Conservation (phyloP, 2,888 invertebrate species). For the Meta bourneti region DNA sequence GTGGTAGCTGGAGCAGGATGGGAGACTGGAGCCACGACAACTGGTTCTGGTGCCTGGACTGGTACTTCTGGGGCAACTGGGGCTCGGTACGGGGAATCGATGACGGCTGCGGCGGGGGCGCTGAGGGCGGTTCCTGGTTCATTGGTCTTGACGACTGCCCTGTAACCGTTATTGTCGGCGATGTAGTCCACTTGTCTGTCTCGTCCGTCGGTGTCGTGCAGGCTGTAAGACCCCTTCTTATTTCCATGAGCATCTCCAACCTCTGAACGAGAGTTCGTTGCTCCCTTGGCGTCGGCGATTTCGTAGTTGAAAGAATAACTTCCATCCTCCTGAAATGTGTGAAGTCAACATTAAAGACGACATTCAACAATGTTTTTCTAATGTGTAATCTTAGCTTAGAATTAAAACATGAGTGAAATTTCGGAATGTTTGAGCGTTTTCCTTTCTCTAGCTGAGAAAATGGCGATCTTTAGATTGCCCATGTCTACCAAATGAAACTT, state of each 20-base stretch:
- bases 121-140: conserved; percentile 66
- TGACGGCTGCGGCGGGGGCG: conserved; percentile 29
- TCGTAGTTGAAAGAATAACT: conserved; percentile 76
- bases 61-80: conserved; percentile 20
- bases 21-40: conserved; percentile 1
- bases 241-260: conserved; percentile 74
- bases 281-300: conserved; percentile 73
- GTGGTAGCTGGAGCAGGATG: neutral
- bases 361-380: no score
- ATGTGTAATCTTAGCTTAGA: no score
- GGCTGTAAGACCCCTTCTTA: conserved; percentile 71
- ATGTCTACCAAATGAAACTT: no score
- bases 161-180: conserved; percentile 51
- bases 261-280: conserved; percentile 66
- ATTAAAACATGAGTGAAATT: no score
- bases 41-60: neutral
- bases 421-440: no score
- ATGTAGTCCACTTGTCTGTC: conserved; percentile 75
- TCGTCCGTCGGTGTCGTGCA: conserved; percentile 75
- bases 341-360: no score
- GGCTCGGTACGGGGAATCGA: conserved; percentile 33
- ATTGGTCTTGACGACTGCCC: conserved; percentile 61
- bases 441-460: no score
- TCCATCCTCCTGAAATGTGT: conserved; percentile 47
- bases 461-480: no score